Percentiles rank a stretch among this genome's conserved stretches.
phyloP scores from a whole-genome alignment of 2,113 vertebrate species.

The Vimba vimba region DNA sequence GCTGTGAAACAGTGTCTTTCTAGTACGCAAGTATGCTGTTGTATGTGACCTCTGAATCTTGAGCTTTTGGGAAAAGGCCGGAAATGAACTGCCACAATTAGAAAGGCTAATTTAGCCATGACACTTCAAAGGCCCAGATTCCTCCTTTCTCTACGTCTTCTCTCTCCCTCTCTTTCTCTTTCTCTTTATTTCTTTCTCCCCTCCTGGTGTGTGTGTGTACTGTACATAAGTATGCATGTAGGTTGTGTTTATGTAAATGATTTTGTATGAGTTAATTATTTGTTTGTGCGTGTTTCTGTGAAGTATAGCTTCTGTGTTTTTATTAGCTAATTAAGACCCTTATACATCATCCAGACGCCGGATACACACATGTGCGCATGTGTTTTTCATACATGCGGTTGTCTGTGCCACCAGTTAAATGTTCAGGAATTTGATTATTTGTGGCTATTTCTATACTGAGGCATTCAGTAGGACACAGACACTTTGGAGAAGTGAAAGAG shows the following conservation, averaged over 20 bases:
- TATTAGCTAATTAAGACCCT: slow-evolving; percentile 28
- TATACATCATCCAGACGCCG: neutral
- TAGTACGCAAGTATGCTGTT: slow-evolving; percentile 22
- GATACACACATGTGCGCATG: neutral
- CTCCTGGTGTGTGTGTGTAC: neutral
- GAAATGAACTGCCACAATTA: slow-evolving; percentile 60
- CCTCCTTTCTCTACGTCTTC: slow-evolving; percentile 17
- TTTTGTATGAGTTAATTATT: slow-evolving; percentile 24
- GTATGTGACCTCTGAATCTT: slow-evolving; percentile 27
- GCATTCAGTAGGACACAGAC: neutral
- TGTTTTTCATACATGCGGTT: neutral
- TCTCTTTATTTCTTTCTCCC: neutral
- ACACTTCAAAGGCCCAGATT: slow-evolving; percentile 56
- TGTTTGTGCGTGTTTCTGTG: neutral
- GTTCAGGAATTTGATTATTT: neutral
- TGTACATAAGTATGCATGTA: slow-evolving; percentile 1
- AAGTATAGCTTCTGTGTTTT: neutral
- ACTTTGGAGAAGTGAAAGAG: slow-evolving; percentile 12
- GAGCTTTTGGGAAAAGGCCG: slow-evolving; percentile 50
- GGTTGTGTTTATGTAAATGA: slow-evolving; percentile 33
- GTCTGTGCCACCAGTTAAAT: neutral
- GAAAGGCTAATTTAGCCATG: slow-evolving; percentile 60
- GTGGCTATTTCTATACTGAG: neutral
- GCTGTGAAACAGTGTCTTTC: neutral
- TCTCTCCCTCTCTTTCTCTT: neutral